phyloP scores from a whole-genome alignment of 2,113 vertebrate species.

The Semicossyphus pulcher region DNA sequence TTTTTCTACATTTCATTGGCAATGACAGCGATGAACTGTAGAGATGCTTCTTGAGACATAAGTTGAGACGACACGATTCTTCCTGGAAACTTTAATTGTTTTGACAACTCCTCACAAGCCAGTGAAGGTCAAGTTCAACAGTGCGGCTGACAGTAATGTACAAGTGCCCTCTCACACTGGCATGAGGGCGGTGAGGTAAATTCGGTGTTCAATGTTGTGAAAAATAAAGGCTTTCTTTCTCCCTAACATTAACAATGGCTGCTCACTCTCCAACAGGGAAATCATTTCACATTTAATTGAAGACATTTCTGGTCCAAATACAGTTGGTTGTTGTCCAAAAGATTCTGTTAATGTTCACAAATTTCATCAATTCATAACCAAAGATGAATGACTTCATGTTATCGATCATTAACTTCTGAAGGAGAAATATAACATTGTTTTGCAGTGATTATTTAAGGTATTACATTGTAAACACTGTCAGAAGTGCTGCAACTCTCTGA shows the following conservation, averaged over 20 bases:
- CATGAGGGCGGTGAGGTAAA: constrained; percentile 78
- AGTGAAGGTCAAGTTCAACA: constrained; percentile 76
- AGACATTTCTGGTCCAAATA: constrained; percentile 21
- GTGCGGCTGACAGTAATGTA: constrained; percentile 77
- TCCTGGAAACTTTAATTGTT: constrained; percentile 82
- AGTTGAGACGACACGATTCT: constrained; percentile 74
- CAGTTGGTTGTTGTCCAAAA: constrained; percentile 8
- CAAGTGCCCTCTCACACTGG: constrained; percentile 73
- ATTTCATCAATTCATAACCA: constrained; percentile 56
- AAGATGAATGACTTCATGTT: constrained; percentile 44
- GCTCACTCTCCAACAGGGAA: constrained; percentile 39
- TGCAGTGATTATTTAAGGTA: constrained; percentile 32
- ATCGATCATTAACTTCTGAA: constrained; percentile 59
- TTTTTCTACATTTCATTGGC: constrained; percentile 8
- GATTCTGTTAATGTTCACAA: constrained; percentile 59
- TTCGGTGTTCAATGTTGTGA: constrained; percentile 74
- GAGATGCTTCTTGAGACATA: constrained; percentile 61
- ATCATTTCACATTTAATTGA: constrained; percentile 20
- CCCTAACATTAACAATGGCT: constrained; percentile 56
- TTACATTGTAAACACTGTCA: constrained; percentile 48
- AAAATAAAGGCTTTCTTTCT: constrained; percentile 62
- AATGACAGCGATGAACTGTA: background rate
- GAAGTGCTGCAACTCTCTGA: constrained; percentile 28
- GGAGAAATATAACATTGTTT: constrained; percentile 38
- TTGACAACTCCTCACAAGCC: constrained; percentile 80